phyloP scores from a whole-genome alignment of 1,140 invertebrate species.

The Eriocheir sinensis region DNA sequence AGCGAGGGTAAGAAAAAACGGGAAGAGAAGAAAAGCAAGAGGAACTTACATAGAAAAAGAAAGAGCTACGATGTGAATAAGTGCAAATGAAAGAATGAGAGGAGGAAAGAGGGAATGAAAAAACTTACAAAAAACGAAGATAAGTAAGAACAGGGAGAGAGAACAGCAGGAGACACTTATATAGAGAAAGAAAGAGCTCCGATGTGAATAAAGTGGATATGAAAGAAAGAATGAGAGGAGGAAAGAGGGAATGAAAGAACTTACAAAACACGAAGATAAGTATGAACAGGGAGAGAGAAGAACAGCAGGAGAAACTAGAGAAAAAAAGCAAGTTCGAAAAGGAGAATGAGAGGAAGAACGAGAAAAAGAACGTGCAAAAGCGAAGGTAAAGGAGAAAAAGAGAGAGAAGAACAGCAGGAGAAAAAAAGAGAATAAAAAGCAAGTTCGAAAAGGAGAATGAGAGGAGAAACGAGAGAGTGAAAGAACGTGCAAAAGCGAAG shows the following conservation, averaged over 20 bases:
- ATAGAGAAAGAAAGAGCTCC: background rate
- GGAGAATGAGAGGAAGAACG: background rate
- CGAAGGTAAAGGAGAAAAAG: background rate
- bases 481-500: background rate
- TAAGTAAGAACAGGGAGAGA: too few relatives aligned
- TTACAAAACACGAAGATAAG: too few relatives aligned
- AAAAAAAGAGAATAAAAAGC: background rate
- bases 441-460: background rate
- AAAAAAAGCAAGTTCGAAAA: background rate
- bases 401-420: background rate
- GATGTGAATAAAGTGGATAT: background rate
- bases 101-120: background rate
- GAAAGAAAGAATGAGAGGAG: too few relatives aligned
- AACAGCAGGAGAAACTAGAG: background rate
- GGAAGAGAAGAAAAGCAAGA: background rate
- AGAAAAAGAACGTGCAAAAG: background rate
- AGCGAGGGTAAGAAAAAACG: conserved; percentile 37
- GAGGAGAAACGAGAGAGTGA: background rate
- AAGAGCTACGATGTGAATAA: background rate
- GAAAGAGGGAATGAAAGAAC: background rate
- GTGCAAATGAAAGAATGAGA: too few relatives aligned
- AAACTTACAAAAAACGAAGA: too few relatives aligned
- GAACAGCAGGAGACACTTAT: background rate
- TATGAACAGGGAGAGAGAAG: too few relatives aligned
- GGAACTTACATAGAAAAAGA: background rate